Base-by-base conservation (phyloP, 2,888 invertebrate species). In the Sarcophaga carnaria region DNA sequence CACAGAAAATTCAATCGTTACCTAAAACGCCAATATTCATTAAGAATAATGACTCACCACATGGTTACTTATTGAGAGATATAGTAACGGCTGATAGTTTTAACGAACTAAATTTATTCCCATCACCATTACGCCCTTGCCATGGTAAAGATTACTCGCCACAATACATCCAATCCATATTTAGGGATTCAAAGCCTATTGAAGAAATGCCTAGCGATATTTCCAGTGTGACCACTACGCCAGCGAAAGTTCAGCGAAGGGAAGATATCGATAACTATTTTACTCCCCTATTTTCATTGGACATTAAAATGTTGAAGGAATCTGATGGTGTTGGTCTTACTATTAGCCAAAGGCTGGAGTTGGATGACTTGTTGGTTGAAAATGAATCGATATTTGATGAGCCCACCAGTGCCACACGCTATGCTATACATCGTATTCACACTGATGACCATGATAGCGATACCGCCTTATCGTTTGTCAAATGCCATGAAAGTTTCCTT, bases 361-460 rank as follows among this genome's bases (percentile, higher is more conserved):
- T 88, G 12, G 75, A 88, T 22, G 11, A 11, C 63, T 86, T 8
- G 12, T 70, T 1, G 12, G 14, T 3, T 27, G 27, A 27, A 27
- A 4, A 27, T 27, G 27, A 27, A 27, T 27, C 27, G 4, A 27
- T 27, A 27, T 71, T 67, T 62, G 25, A 27, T 27, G 20, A 27
- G 27, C 3, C 27, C 27, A 27, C 27, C 27, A 27, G 27, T 27
- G 27, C 27, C 59, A 20, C 20, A 20, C 20, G 85, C 6, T 85
- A 37, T 47, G 81, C 81, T 45, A 62, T 79, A 8, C 84, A 84
- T 78, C 69, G 67, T 2, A 87, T 87, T 12, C 67, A 81, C n/a
- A 85, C 81, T 4, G 83, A 64, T 12, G 76, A 86, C 0, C 47
- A 81, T 27, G 20, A 75, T 81, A 71, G 69, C 71, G 27, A 27